Evolutionary conservation across 2,888 invertebrate genomes (phyloP).

Genomic region (Leistus spinibarbis): DNA sequence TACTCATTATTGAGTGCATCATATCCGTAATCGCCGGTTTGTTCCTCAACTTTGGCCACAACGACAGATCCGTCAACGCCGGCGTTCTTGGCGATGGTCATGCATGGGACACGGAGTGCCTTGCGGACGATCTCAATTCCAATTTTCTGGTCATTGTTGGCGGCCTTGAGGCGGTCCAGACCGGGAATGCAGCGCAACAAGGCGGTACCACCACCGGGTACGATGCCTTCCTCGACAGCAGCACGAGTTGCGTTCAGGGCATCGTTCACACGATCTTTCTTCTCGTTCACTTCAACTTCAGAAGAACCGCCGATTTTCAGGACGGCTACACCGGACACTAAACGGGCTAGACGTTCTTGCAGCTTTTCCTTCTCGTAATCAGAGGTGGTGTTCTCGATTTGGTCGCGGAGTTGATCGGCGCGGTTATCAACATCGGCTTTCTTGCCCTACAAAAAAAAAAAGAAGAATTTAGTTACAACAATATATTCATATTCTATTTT

Average conservation of each 20-base stretch:
- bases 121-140: constrained; percentile 58
- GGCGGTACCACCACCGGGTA: constrained; percentile 60
- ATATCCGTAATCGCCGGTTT: constrained; percentile 60
- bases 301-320: constrained; percentile 60
- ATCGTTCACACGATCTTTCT: constrained; percentile 60
- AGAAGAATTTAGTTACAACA: too few species aligned
- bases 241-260: constrained; percentile 60
- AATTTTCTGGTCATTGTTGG: constrained; percentile 56
- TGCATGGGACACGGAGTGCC: constrained; percentile 57
- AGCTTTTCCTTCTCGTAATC: constrained; percentile 61
- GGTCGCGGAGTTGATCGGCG: constrained; percentile 56
- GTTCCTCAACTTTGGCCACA: constrained; percentile 83
- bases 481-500: too few species aligned
- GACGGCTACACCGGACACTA: constrained; percentile 60
- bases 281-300: constrained; percentile 61
- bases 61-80: constrained; percentile 58
- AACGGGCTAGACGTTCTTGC: constrained; percentile 59
- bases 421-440: constrained; percentile 56
- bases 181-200: constrained; percentile 55
- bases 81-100: constrained; percentile 59
- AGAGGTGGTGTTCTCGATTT: constrained; percentile 57
- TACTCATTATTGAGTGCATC: constrained; percentile 58
- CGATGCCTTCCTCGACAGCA: constrained; percentile 61
- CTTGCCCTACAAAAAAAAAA: constrained; percentile 49
- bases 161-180: constrained; percentile 52